Base-by-base conservation (phyloP, 2,888 invertebrate species). In the Scotopteryx bipunctaria region DNA sequence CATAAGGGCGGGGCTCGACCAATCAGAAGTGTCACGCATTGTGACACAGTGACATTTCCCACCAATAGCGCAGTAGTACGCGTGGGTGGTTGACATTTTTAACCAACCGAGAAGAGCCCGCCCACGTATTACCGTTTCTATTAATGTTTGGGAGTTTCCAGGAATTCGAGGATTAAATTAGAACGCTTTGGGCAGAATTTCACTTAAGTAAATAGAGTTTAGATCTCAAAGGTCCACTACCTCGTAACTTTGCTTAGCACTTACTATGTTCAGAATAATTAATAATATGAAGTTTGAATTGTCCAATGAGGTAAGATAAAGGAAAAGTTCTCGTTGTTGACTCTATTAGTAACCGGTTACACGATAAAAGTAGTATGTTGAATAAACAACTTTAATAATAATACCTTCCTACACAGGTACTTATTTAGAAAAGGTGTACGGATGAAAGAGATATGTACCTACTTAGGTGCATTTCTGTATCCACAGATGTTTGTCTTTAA, bases 21-120 rank as follows among this genome's bases (percentile, higher is more conserved):
- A 86, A 86, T 85, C 63, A 71, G 67, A 72, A 78, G 68, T 86
- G 86, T 88, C 87, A 83, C 88, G 78, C 79, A 69, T 64, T 73
- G 83, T 72, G 82, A 83, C 86, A 84, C 76, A 73, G 86, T 90
- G 89, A 90, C 89, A 90, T 57, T 85, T 86, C 72, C 72, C 61
- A 61, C 90, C 89, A 90, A 89, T 89, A 43, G 71, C 63, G 63
- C 46, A 41, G 56, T 58, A 41, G 53, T 33, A 64, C 71, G 76
- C 66, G 71, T 72, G 66, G 68, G 74, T 71, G 79, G 77, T 72
- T 83, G 87, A 87, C 88, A 86, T 75, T 83, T 83, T 78, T 67
- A 75, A 73, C 85, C 82, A 83, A 81, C 75, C 71, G 62, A 47
- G 51, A 54, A 31, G 42, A 56, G 58, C 61, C 80, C 84, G 83